Base-by-base conservation (phyloP, 2,113 vertebrate genomes). In the Gnathochromis pfefferi region DNA sequence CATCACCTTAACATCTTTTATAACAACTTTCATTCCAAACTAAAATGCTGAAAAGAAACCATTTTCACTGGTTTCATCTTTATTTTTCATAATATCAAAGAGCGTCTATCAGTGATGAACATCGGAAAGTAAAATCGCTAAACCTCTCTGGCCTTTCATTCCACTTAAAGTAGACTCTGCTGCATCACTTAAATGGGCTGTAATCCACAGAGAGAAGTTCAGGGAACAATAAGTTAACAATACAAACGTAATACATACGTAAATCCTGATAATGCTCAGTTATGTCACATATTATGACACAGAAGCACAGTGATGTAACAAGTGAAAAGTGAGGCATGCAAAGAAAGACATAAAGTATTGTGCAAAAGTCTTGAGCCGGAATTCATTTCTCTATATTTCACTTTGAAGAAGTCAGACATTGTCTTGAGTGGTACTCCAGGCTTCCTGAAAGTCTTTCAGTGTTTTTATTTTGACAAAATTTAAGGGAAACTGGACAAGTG, bases 151-250 rank as follows among this genome's bases (percentile, higher is more conserved):
- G 14, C 53, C 31, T 91, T 87, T 85, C 65, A 84, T 81, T 65
- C 51, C 86, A 82, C 35, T 82, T 54, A 78, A 49, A 51, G 73
- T 49, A 57, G 70, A 92, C 53, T 2, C 7, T 38, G 47, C 80
- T 92, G 85, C 93, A 53, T 93, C 80, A 92, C 47, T 80, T 83
- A 65, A 87, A 85, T 7, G 57, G 9, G 16, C 13, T 60, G 7
- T 89, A 85, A 91, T 88, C 89, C 87, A 81, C 58, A 60, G 4
- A 68, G 35, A 68, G 63, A 40, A 10, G 28, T 79, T 87, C 21
- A 85, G 49, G 58, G 49, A 5, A 53, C 35, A 57, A 35, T 54
- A 86, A 42, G 86, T 11, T 79, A 51, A 49, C 35, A 85, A 58
- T 78, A 23, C 68, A 70, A n/a, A 45, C 3, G 28, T 42, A 86